Evolutionary conservation across 2,797 vertebrate species (phyloP), one percentile per base, ranked within the genome.

Genomic region (Poeciliopsis presidionis): DNA sequence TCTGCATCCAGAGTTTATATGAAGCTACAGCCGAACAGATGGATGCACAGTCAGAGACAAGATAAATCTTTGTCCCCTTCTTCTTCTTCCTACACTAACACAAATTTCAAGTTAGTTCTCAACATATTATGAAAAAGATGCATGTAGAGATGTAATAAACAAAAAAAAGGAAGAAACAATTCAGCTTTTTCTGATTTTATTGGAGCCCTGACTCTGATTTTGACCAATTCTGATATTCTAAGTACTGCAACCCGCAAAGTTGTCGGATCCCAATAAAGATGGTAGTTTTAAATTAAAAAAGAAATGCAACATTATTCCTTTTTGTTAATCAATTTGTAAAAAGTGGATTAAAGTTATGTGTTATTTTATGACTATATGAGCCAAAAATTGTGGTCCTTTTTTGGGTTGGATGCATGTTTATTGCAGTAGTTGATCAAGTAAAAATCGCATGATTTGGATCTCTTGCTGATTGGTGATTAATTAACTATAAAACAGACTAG

Each of bases 31-130:
- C 72, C 80, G 76, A 86, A 90, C 72, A 73, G 79, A 88, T 53
- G 67, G 83, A 81, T 75, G 72, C 47, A n/a, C 76, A 30, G 77
- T 76, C 76, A n/a, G 65, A 77, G 75, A 59, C 7, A 0, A 83
- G 78, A 92, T 79, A 71, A 81, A 89, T 87, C 84, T 72, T 73
- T 41, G 73, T 75, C 77, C 39, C 30, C 72, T 57, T 51, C 5
- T 20, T 49, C 5, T 22, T 49, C 74, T 86, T 85, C 57, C 43
- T 67, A 18, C n/a, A 20, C 16, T 18, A 25, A 67, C 20, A 43
- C 1, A 20, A 8, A 65, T 65, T 22, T 65, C 7, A 65, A 65
- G 33, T 3, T 33, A 9, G 6, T n/a, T 70, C 13, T 45, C 2
- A 70, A 28, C 43, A 22, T n/a, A 46, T 7, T 46, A n/a, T 71